phyloP scores from a whole-genome alignment of 1,140 invertebrate genomes.

The Harpegnathos saltator region DNA sequence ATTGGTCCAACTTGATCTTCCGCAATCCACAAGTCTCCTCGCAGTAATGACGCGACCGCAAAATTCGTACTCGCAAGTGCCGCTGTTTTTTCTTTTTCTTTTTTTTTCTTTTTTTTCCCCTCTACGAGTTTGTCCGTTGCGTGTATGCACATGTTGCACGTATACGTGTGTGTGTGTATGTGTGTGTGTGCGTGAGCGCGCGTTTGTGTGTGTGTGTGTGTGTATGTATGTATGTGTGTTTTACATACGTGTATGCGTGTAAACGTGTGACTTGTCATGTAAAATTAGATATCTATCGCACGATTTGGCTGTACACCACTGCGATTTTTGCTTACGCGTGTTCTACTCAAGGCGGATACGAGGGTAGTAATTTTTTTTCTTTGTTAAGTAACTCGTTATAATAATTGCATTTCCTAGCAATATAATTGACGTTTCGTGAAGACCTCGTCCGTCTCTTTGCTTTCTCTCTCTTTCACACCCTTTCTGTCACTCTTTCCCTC shows the following conservation, averaged over 20 bases:
- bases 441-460: slow-evolving; percentile 72
- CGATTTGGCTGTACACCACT: slow-evolving; percentile 70
- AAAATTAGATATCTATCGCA: slow-evolving; percentile 72
- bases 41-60: slow-evolving; percentile 49
- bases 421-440: slow-evolving; percentile 84
- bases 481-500: slow-evolving; percentile 16
- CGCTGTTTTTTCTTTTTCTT: slow-evolving; percentile 19
- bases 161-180: slow-evolving; percentile 51
- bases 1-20: slow-evolving; percentile 51
- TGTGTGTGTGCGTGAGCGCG: too few species aligned
- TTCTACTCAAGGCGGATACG: slow-evolving; percentile 60
- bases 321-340: slow-evolving; percentile 62
- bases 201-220: slow-evolving; percentile 8
- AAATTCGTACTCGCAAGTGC: slow-evolving; percentile 42
- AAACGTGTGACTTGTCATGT: slow-evolving; percentile 60
- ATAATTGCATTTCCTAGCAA: slow-evolving; percentile 75
- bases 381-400: slow-evolving; percentile 78
- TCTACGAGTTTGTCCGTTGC: background rate
- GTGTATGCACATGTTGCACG: too few species aligned
- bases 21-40: slow-evolving; percentile 38
- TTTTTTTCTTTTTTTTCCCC: too few species aligned
- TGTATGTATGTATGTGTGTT: slow-evolving; percentile 42
- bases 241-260: slow-evolving; percentile 49
- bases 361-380: slow-evolving; percentile 57
- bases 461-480: background rate